Base-by-base conservation (phyloP, 1,140 invertebrate species). In the Liolophura sinensis region DNA sequence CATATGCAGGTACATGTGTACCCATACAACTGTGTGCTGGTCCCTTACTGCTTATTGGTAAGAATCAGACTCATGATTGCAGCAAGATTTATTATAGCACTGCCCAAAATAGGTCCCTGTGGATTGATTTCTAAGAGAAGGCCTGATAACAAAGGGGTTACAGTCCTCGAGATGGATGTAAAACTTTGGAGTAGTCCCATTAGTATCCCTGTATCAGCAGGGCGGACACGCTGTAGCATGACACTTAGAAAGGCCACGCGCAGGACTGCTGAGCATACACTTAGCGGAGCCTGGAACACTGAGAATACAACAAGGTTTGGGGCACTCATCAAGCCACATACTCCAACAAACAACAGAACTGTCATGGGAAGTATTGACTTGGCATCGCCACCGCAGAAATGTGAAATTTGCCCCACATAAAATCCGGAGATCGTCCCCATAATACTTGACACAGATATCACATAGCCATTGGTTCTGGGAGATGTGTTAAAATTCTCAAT, bases 141-240 rank as follows among this genome's bases (percentile, higher is more conserved):
- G 4, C 82, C 80, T 15, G 76, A 77, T 18, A 89, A 81, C 79
- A 79, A 69, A 40, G 79, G 83, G 18, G 80, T 69, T 25, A 80
- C 52, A 76, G 84, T 82, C 40, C 83, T 69, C 3, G 80, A 75
- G n/a, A 84, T 60, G 14, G 83, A 75, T 71, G 82, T 77, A 11
- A 82, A 65, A 68, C 79, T 84, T 31, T 82, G 80, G 49, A 78
- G 72, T 11, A 83, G 67, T 6, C 83, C 83, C 63, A 84, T 71
- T 16, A 84, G 65, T n/a, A 73, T 72, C 1, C 82, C 83, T 14
- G 70, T 64, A n/a, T 79, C 69, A 14, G 74, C 55, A n/a, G 73
- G 58, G 12, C 64, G 63, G 15, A 70, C 75, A 50, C 78, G 68
- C 11, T 73, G 62, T 48, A 84, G 65, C 1, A 78, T 81, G 27